Base-by-base conservation (phyloP, 2,113 vertebrate genomes). In the Orycteropus afer region DNA sequence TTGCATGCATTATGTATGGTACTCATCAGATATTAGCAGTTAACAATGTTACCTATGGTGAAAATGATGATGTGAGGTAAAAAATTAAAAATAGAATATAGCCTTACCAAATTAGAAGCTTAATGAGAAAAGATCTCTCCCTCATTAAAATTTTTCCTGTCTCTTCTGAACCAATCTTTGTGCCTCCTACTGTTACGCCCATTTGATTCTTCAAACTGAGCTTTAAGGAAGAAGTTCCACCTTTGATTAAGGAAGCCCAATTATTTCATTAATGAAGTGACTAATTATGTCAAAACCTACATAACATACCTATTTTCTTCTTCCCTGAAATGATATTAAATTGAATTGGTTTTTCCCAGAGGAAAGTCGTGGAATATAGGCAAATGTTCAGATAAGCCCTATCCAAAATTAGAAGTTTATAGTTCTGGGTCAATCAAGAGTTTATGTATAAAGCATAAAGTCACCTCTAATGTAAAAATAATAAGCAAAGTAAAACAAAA, bases 1-100 rank as follows among this genome's bases (percentile, higher is more conserved):
- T 73, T 74, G 14, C 83, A 57, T 95, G 73, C 37, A 78, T 95
- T 81, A 94, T 93, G 65, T 78, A 90, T 73, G 45, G 49, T 9
- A 11, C 34, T 92, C 84, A 96, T 88, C 20, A 61, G 63, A 91
- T 92, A 91, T 79, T 91, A 97, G 95, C 85, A 93, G 77, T 96
- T 97, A 95, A 95, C 59, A 78, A 27, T 88, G 87, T 88, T 95
- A 97, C 94, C 91, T 92, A 53, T 69, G 69, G 86, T 81, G 78
- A 81, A 95, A 93, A 95, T 89, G 34, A 97, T 74, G 90, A 94
- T 90, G 55, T 63, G 76, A 97, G 91, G 89, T 79, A 95, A 91
- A 97, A 96, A 96, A 91, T 95, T 96, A 97, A 97, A 97, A 96
- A 97, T 93, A 97, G 94, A 96, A 74, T 78, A 87, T 18, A 93